A percentile compares a stretch with the other conserved stretches of the same genome.
phyloP scores from a whole-genome alignment of 2,888 invertebrate species.

The Globia sparganii region DNA sequence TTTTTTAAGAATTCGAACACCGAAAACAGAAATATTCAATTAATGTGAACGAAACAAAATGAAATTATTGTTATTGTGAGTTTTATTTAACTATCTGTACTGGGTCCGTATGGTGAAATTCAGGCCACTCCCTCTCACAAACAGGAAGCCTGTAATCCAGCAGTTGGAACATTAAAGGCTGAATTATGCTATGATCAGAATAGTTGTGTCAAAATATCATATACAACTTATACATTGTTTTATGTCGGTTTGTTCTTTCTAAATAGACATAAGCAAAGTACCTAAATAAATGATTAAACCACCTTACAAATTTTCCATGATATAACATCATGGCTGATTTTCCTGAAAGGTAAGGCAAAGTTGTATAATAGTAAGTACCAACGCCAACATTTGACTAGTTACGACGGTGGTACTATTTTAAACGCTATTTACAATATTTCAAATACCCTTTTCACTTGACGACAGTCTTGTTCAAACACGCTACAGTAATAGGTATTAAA shows the following conservation, averaged over 20 bases:
- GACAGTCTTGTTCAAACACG: constrained; percentile 18
- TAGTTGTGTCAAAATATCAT: no score
- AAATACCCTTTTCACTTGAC: constrained; percentile 21
- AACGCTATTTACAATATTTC: not conserved
- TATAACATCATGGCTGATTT: no score
- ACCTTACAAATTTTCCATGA: not conserved
- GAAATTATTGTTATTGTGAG: constrained; percentile 5
- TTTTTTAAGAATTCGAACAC: not conserved
- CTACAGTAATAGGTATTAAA: no score
- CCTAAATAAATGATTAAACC: no score
- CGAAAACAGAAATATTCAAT: not conserved
- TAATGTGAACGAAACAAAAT: not conserved
- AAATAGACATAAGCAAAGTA: not conserved
- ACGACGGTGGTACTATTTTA: not conserved
- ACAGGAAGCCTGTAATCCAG: no score
- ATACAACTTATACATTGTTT: no score
- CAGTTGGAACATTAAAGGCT: no score
- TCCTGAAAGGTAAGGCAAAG: no score
- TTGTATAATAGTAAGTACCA: no score
- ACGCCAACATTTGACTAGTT: not conserved
- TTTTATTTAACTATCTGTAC: not conserved
- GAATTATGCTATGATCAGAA: no score
- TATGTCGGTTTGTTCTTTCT: not conserved
- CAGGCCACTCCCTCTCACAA: no score
- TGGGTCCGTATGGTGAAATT: no score